These are phyloP conservation scores for Collichthys lucidus DNA, from an alignment of 2,113 vertebrate species.

Conservation along the genomic window DNA sequence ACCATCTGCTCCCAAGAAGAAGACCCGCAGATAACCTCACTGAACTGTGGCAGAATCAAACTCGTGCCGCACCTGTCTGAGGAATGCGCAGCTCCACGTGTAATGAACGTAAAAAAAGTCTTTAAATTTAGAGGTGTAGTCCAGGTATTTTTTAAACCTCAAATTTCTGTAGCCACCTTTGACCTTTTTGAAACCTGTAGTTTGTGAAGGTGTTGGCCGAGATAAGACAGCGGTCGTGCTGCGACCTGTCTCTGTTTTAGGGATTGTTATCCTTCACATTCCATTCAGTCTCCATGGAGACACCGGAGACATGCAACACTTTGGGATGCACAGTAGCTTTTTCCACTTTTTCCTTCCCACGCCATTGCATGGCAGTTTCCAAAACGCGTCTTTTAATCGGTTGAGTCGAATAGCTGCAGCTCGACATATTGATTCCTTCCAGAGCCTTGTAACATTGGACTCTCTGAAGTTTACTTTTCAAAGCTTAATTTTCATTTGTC, in stretches of 20 bases:
- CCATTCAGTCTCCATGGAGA: background rate
- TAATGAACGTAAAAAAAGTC: background rate
- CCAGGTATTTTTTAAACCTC: background rate
- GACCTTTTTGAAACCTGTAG: conserved; percentile 9
- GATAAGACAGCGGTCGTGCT: background rate
- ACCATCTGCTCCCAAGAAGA: background rate
- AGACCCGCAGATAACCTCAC: background rate
- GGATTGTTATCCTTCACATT: conserved; percentile 13
- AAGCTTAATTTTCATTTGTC: background rate
- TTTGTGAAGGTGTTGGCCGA: background rate
- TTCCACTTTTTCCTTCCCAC: background rate
- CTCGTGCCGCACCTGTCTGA: background rate
- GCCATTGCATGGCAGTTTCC: background rate
- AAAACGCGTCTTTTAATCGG: too few relatives aligned
- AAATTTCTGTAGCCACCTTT: background rate
- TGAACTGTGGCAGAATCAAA: background rate
- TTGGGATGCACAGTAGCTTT: background rate
- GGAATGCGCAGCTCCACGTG: conserved; percentile 1
- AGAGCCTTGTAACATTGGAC: background rate
- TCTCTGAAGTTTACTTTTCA: background rate
- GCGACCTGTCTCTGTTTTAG: background rate
- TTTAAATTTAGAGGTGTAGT: background rate
- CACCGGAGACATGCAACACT: background rate
- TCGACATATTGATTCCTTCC: background rate
- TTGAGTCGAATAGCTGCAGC: too few relatives aligned